A percentile compares a stretch with the other conserved stretches of the same genome.
phyloP scores from a whole-genome alignment of 1,140 invertebrate species.

The Zaprionus camerounensis region DNA sequence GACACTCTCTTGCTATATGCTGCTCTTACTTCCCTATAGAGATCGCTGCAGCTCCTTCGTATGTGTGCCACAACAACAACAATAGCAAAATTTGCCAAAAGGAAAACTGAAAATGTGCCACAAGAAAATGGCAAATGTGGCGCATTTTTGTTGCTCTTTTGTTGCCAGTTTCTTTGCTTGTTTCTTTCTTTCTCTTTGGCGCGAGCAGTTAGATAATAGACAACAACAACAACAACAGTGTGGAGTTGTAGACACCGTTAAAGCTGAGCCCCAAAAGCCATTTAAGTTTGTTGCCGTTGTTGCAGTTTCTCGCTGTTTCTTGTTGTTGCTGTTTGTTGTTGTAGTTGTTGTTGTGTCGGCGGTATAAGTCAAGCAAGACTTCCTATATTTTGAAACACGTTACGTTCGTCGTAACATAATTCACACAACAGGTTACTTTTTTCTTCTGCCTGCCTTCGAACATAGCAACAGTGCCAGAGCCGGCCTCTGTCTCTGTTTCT shows the following conservation, averaged over 20 bases:
- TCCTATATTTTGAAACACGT: slow-evolving; percentile 84
- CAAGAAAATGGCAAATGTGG: slow-evolving; percentile 62
- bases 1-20: not conserved
- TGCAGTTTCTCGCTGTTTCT: slow-evolving; percentile 6
- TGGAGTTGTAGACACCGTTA: slow-evolving; percentile 63
- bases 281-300: slow-evolving; percentile 22
- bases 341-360: slow-evolving; percentile 49
- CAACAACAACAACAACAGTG: slow-evolving; percentile 50
- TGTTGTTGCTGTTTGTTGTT: slow-evolving; percentile 20
- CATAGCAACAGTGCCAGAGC: slow-evolving; percentile 21
- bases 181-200: slow-evolving; percentile 70
- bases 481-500: not conserved
- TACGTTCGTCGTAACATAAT: slow-evolving; percentile 84
- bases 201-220: slow-evolving; percentile 72
- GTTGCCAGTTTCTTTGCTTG: slow-evolving; percentile 42
- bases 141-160: slow-evolving; percentile 54
- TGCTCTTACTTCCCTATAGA: slow-evolving; percentile 4
- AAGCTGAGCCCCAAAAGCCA: slow-evolving; percentile 44
- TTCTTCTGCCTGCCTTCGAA: not conserved
- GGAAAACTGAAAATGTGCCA: slow-evolving; percentile 72
- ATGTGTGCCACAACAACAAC: slow-evolving; percentile 62
- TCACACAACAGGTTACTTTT: slow-evolving; percentile 77
- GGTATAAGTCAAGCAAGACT: slow-evolving; percentile 82
- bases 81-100: slow-evolving; percentile 38
- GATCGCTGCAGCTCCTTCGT: slow-evolving; percentile 32